Base-by-base conservation (phyloP, 2,888 invertebrate species). In the Calephelis perditalis region DNA sequence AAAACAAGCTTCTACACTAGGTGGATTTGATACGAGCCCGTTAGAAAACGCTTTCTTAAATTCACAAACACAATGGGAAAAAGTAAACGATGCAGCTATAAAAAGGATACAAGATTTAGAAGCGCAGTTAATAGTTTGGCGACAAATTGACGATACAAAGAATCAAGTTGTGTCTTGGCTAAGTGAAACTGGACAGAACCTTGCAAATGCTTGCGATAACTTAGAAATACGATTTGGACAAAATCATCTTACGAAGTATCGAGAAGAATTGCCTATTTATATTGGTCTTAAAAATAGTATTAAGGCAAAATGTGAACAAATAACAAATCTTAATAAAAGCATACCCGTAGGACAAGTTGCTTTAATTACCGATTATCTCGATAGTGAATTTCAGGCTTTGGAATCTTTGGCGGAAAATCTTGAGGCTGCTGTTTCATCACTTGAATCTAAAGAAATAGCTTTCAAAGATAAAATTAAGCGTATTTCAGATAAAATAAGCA, bases 61-160 rank as follows among this genome's bases (percentile, higher is more conserved):
- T 60, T 92, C 94, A 0, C 94, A 94, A 65, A 91, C 92, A 36
- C 91, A 92, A 15, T 96, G 95, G 93, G 94, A 95, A 64, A 92
- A 93, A 67, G 90, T 93, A 0, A 94, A 95, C 70, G 94, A 95
- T 65, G 92, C 92, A 57, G 92, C 96, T 5, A 92, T 94, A 7
- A 95, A 94, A 68, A 92, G 94, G 68, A 93, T 94, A 35, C 96
- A 97, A 78, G 94, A 94, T 60, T 92, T 95, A 58, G 98, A 98
- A 83, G 96, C 96, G 0, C 97, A 98, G 81, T 92, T 95, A 0
- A 94, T 96, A n/a, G 95, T 98, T 59, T 98, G 98, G 97, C 95
- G 96, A 72, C 97, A 98, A 79, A 95, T 98, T 45, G 96, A 97
- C 70, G 96, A 96, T 63, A 94, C 95, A 0, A 96, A 96, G 76